Base-by-base conservation (phyloP, 2,113 vertebrate species). In the Gobiocypris rarus region DNA sequence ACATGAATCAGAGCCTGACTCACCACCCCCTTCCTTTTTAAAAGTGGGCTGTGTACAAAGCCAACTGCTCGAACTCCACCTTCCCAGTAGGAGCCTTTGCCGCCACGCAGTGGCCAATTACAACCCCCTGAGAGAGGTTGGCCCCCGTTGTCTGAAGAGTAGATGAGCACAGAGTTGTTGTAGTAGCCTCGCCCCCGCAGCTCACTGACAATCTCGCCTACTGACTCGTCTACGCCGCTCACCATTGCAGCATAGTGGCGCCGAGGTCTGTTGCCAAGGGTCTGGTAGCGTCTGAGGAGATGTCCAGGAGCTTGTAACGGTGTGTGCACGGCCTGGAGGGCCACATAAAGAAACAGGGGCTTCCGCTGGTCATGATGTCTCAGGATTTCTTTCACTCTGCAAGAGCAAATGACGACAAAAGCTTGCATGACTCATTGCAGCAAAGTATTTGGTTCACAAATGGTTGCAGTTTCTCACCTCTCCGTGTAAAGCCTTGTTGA, bases 1-100 rank as follows among this genome's bases (percentile, higher is more conserved):
- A 98, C 94, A 84, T 98, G 97, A 90, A 98, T 95, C 0, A 98
- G 93, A 43, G 95, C 96, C 83, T 84, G 94, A 84, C 96, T 97
- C 63, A 97, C 91, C 0, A 91, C 92, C 0, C 95, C 95, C 81
- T 95, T 97, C 89, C 91, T 95, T 90, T 95, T 95, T 87, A 98
- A 90, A 22, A 97, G 94, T 0, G 96, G 95, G 76, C 97, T 97
- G 24, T 99, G 96, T 75, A 98, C 97, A 70, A 98, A 99, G 2
- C 97, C 96, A 10, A 98, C 94, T 0, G 96, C 95, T 0, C 96
- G 89, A 75, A 99, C 95, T 1, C 97, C 97, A 5, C 97, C 97
- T 86, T 99, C 96, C 97, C 96, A 98, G 26, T 99, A 97, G 1
- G 96, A 97, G 14, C 97, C 97, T 89, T 99, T 99, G 84, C 96